Conservation (phyloP, 2,888 invertebrate species). For the Elegia similella region DNA sequence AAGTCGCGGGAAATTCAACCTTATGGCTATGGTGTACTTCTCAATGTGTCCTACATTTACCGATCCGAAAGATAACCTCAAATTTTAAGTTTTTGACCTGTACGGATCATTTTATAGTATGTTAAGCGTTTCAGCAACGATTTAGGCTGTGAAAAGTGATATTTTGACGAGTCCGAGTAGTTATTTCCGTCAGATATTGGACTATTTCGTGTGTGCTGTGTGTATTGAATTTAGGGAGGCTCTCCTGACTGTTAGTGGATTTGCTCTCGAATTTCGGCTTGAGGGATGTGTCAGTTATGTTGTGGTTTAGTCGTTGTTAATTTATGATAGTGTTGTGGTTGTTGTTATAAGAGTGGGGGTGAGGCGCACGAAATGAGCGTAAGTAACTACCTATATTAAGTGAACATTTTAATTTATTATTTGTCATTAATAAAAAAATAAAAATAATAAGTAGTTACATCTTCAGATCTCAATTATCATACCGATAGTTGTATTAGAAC, state of each 20-base stretch:
- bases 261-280: slow-evolving; percentile 25
- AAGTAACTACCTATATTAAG: slow-evolving; percentile 38
- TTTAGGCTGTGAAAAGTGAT: slow-evolving; percentile 31
- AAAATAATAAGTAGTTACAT: too few relatives aligned
- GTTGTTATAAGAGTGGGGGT: slow-evolving; percentile 34
- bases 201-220: slow-evolving; percentile 27
- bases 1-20: slow-evolving; percentile 55
- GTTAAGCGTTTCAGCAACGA: slow-evolving; percentile 30
- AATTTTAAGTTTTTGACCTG: slow-evolving; percentile 59
- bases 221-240: slow-evolving; percentile 30
- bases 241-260: slow-evolving; percentile 35
- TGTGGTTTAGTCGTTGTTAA: slow-evolving; percentile 6
- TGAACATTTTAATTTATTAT: too few relatives aligned
- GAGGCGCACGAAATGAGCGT: slow-evolving; percentile 59
- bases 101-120: slow-evolving; percentile 44
- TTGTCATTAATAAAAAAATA: too few relatives aligned
- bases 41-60: slow-evolving; percentile 71
- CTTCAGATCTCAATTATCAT: too few relatives aligned
- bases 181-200: slow-evolving; percentile 19
- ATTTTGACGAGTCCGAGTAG: slow-evolving; percentile 24
- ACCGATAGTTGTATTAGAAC: too few relatives aligned
- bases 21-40: slow-evolving; percentile 48
- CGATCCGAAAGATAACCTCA: slow-evolving; percentile 74
- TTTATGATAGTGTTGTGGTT: slow-evolving; percentile 41
- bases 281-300: slow-evolving; percentile 20